Conservation (phyloP, 2,888 invertebrate genomes). For the Exocentrus adspersus region DNA sequence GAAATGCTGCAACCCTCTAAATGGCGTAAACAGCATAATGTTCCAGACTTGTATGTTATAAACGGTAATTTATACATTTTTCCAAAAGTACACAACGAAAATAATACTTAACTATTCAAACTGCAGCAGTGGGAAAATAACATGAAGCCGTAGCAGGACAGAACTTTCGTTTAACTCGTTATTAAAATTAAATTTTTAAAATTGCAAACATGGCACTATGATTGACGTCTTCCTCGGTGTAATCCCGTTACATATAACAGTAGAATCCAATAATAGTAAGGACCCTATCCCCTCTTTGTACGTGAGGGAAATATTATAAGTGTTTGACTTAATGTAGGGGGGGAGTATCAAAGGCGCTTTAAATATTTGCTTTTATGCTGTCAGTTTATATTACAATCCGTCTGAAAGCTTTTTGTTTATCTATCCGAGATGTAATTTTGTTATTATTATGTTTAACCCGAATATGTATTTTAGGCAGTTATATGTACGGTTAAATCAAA, state of each 20-base stretch:
- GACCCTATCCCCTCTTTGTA: slow-evolving; percentile 43
- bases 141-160: slow-evolving; percentile 29
- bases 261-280: slow-evolving; percentile 51
- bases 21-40: neutral
- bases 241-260: slow-evolving; percentile 54
- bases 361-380: slow-evolving; percentile 18
- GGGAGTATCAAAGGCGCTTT: slow-evolving; percentile 25
- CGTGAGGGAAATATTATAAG: slow-evolving; percentile 43
- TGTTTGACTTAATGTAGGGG: slow-evolving; percentile 31
- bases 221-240: slow-evolving; percentile 56
- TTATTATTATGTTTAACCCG: neutral
- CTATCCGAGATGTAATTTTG: neutral
- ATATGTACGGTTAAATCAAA: neutral
- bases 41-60: neutral
- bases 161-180: slow-evolving; percentile 48
- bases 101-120: no score
- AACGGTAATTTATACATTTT: no score
- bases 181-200: slow-evolving; percentile 53
- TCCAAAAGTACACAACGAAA: no score
- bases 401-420: slow-evolving; percentile 16
- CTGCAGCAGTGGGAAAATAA: neutral
- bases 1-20: neutral
- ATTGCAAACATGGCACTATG: slow-evolving; percentile 56
- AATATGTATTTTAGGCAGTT: neutral
- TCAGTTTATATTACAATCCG: slow-evolving; percentile 20